Evolutionary conservation across 2,113 vertebrate species (phyloP).

Genomic region (Rhegmatorhina hoffmannsi): DNA sequence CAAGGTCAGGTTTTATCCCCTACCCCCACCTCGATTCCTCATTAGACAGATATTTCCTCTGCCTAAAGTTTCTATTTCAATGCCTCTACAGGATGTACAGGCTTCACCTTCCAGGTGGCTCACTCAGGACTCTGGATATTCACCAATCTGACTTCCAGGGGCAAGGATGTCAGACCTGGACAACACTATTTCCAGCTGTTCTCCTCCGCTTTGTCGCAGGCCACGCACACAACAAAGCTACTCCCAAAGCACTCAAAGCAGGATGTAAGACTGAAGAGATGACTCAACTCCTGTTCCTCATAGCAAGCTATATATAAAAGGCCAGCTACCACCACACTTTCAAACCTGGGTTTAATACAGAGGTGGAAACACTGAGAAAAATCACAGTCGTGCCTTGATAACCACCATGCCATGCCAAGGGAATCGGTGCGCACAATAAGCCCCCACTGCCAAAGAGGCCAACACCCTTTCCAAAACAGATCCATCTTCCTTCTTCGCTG

Average conservation of each 20-base stretch:
- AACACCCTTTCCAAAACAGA: background rate
- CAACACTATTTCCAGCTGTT: background rate
- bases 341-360: background rate
- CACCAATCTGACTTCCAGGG: background rate
- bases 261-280: constrained; percentile 37
- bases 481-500: background rate
- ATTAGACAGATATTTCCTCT: background rate
- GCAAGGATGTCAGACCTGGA: background rate
- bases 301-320: constrained; percentile 23
- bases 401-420: background rate
- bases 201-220: background rate
- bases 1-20: background rate
- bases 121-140: background rate
- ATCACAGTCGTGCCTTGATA: background rate
- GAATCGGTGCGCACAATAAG: background rate
- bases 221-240: background rate
- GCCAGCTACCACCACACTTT: background rate
- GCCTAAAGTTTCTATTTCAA: background rate
- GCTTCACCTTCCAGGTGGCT: background rate
- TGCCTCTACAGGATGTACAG: background rate
- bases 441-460: background rate
- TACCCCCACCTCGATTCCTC: background rate
- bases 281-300: constrained; percentile 46
- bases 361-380: background rate
- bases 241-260: background rate